These are phyloP conservation scores for Trisateles emortualis DNA, from an alignment of 2,888 invertebrate species.

Conservation along the genomic window DNA sequence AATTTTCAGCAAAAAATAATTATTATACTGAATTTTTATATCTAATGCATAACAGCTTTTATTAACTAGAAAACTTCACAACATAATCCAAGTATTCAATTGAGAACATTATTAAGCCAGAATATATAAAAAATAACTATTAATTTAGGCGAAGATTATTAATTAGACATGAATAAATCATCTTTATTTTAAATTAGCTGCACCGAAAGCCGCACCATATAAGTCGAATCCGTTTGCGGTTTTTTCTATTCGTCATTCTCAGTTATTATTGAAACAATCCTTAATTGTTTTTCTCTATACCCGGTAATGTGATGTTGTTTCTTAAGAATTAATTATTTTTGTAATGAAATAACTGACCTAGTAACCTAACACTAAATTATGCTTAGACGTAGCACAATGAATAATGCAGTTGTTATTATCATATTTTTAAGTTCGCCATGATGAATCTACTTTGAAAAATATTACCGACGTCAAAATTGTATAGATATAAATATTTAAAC, in stretches of 20 bases:
- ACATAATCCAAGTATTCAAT: too few relatives aligned
- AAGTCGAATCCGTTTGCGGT: constrained; percentile 45
- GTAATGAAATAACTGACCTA: constrained; percentile 52
- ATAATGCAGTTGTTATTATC: constrained; percentile 38
- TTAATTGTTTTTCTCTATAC: constrained; percentile 51
- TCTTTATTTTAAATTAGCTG: constrained; percentile 30
- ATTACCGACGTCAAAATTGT: constrained; percentile 32
- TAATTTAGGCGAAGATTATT: constrained; percentile 4
- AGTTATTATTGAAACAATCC: constrained; percentile 44
- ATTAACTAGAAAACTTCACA: too few relatives aligned
- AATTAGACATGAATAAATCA: constrained; percentile 14
- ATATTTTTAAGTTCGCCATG: constrained; percentile 31
- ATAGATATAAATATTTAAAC: constrained; percentile 45
- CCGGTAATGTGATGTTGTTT: constrained; percentile 47
- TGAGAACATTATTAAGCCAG: too few relatives aligned
- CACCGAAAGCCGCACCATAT: constrained; percentile 46
- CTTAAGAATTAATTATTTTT: constrained; percentile 49
- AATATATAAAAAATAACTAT: too few relatives aligned
- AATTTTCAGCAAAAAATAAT: too few relatives aligned
- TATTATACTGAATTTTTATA: too few relatives aligned
- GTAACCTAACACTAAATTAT: constrained; percentile 47
- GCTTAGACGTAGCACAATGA: constrained; percentile 37
- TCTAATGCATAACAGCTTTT: too few relatives aligned
- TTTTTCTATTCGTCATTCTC: constrained; percentile 47
- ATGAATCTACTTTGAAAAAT: constrained; percentile 27